Evolutionary conservation across 2,797 vertebrate species (phyloP).

Genomic region (Cryptoblepharus egeriae): DNA sequence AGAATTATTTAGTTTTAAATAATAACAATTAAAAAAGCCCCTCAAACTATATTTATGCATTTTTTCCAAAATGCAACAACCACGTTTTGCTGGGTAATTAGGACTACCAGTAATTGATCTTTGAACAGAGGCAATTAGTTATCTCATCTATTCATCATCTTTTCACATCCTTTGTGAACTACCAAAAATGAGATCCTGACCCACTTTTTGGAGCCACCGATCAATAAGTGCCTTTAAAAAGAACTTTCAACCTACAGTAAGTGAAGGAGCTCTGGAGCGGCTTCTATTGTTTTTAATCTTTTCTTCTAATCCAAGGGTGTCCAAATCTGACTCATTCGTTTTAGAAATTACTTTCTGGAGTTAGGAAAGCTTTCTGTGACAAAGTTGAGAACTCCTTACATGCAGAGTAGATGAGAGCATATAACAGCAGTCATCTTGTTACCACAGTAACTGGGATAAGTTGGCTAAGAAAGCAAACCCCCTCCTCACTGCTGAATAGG

Average conservation of each 20-base stretch:
- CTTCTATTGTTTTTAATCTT: neutral
- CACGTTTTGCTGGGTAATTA: no score
- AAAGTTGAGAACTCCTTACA: constrained; percentile 21
- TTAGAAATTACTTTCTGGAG: neutral
- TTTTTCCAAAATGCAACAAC: no score
- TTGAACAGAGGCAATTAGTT: no score
- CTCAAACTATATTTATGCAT: no score
- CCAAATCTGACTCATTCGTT: no score
- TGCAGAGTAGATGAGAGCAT: constrained; percentile 68
- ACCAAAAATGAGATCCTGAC: no score
- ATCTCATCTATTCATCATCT: no score
- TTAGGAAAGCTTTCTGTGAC: neutral
- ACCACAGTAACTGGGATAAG: constrained; percentile 75
- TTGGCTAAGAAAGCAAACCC: constrained; percentile 66
- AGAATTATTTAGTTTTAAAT: no score
- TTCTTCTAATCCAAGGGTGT: constrained; percentile 10
- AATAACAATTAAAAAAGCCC: no score
- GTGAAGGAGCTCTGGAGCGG: neutral
- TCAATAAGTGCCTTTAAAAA: neutral
- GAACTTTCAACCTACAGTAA: neutral
- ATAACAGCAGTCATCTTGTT: constrained; percentile 71
- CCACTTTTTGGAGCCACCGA: no score
- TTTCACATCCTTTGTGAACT: no score
- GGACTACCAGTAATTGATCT: no score
- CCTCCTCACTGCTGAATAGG: constrained; percentile 75